Evolutionary conservation across 2,113 vertebrate genomes (phyloP).

Genomic region (Leptosomus discolor): DNA sequence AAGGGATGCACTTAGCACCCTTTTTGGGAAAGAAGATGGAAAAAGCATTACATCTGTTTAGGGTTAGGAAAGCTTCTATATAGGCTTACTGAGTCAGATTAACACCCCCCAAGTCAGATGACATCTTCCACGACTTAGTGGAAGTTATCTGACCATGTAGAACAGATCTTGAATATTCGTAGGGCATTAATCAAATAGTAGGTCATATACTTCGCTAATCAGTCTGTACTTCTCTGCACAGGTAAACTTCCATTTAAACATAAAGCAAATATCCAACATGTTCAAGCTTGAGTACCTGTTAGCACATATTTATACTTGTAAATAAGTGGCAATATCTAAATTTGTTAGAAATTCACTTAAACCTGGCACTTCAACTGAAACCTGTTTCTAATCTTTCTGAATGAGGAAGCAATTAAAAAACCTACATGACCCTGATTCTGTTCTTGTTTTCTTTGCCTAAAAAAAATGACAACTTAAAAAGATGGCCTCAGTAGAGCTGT

Average conservation of each 20-base stretch:
- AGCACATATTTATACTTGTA: background rate
- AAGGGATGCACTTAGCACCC: background rate
- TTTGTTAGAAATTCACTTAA: background rate
- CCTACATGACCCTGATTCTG: conserved; percentile 2
- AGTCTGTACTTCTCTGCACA: background rate
- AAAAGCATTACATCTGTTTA: background rate
- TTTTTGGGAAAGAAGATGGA: background rate
- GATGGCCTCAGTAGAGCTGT: conserved; percentile 11
- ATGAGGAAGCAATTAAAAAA: conserved; percentile 50
- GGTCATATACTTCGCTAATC: background rate
- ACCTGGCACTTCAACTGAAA: background rate
- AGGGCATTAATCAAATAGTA: background rate
- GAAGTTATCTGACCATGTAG: background rate
- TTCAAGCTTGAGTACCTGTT: background rate
- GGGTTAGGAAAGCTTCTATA: background rate
- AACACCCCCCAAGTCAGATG: background rate
- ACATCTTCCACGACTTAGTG: background rate
- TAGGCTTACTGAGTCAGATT: background rate
- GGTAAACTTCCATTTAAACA: background rate
- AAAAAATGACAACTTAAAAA: conserved; percentile 26
- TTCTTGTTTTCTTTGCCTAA: conserved; percentile 35
- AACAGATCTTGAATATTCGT: background rate
- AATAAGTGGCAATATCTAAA: background rate
- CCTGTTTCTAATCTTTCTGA: conserved; percentile 51
- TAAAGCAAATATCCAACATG: background rate